Evolutionary conservation across 2,113 vertebrate species (phyloP).

Genomic region (Noctilio leporinus): DNA sequence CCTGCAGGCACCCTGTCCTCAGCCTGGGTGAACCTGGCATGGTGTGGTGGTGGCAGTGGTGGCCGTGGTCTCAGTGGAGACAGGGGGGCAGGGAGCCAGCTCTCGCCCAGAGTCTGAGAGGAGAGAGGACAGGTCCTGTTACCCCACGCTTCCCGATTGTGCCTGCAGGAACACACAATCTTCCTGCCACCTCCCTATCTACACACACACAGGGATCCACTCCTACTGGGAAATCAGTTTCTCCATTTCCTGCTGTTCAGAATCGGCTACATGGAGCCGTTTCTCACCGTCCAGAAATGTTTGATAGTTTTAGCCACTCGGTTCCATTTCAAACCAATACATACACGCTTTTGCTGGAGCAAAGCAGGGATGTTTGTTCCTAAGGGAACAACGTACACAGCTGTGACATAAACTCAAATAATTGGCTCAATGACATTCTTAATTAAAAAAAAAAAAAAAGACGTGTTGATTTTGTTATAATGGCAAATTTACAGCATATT

Average conservation of each 20-base stretch:
- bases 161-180: neutral
- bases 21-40: fast-evolving
- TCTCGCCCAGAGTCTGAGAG: neutral
- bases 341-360: neutral
- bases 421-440: neutral
- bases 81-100: neutral
- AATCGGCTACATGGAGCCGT: fast-evolving
- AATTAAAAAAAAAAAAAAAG: constrained; percentile 24
- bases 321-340: neutral
- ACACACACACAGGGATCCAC: neutral
- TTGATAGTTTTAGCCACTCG: neutral
- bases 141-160: neutral
- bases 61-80: neutral
- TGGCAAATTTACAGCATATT: neutral
- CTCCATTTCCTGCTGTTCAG: fast-evolving
- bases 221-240: neutral
- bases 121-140: no score
- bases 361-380: neutral
- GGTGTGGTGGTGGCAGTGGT: fast-evolving
- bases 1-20: neutral
- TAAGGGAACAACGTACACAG: neutral
- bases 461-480: neutral
- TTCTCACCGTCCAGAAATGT: neutral
- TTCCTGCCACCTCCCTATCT: neutral
- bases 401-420: constrained; percentile 1